Conservation (phyloP, 2,113 vertebrate species). For the Corydoras maculifer region DNA sequence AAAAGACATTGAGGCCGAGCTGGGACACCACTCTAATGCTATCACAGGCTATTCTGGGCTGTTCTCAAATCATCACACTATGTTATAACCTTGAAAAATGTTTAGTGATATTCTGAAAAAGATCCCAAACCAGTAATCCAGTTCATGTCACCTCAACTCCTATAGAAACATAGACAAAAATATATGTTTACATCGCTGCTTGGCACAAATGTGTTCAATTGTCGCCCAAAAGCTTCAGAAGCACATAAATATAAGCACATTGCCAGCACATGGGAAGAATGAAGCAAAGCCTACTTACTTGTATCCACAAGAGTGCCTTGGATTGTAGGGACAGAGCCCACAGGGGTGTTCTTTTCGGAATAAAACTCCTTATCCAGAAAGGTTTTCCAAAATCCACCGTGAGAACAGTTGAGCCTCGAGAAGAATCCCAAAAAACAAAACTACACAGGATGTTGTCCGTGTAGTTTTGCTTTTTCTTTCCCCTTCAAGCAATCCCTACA, state of each 20-base stretch:
- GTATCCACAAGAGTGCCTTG: constrained; percentile 87
- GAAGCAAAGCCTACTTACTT: constrained; percentile 77
- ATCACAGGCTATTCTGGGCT: constrained; percentile 93
- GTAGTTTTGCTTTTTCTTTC: constrained; percentile 84
- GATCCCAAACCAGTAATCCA: neutral
- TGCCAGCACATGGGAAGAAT: constrained; percentile 24
- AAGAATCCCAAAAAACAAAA: constrained; percentile 81
- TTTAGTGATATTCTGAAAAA: constrained; percentile 29
- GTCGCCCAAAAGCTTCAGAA: constrained; percentile 3
- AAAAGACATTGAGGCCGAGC: constrained; percentile 88
- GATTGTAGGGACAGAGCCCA: constrained; percentile 82
- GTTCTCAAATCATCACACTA: constrained; percentile 63
- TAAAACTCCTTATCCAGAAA: constrained; percentile 84
- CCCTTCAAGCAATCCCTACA: constrained; percentile 92
- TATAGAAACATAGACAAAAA: too few relatives aligned
- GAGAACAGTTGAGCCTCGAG: constrained; percentile 83
- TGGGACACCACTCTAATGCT: constrained; percentile 73
- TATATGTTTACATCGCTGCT: too few relatives aligned
- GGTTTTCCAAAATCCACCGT: constrained; percentile 79
- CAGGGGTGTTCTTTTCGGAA: constrained; percentile 64
- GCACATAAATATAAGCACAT: constrained; percentile 2
- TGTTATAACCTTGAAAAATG: constrained; percentile 72
- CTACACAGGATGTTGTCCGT: constrained; percentile 80
- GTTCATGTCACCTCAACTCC: too few relatives aligned
- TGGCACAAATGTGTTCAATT: neutral